These are phyloP conservation scores for Idaea biselata DNA, from an alignment of 2,888 invertebrate species.

Conservation along the genomic window DNA sequence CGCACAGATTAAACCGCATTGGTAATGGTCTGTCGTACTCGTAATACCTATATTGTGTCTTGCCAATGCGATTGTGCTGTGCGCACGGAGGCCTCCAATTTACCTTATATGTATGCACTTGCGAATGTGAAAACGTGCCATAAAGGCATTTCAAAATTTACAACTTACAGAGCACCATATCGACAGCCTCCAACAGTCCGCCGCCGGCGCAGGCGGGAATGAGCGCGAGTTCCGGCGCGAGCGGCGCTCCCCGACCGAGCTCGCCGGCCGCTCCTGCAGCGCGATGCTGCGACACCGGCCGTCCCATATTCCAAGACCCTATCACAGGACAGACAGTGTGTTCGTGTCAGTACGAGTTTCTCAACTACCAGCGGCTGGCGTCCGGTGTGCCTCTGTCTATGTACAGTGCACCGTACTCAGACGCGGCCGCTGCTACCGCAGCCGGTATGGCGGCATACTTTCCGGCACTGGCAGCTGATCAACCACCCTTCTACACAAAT, in stretches of 20 bases:
- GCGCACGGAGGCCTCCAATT: slow-evolving; percentile 70
- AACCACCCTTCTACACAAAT: slow-evolving; percentile 91
- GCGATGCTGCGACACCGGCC: slow-evolving; percentile 95
- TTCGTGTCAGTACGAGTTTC: slow-evolving; percentile 94
- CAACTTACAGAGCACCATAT: slow-evolving; percentile 83
- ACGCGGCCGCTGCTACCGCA: slow-evolving; percentile 83
- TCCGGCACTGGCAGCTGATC: slow-evolving; percentile 91
- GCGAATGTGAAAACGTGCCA: slow-evolving; percentile 77
- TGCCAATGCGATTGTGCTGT: slow-evolving; percentile 60
- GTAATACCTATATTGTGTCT: slow-evolving; percentile 12
- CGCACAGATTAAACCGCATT: background rate
- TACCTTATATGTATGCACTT: slow-evolving; percentile 44
- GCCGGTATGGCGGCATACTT: slow-evolving; percentile 93
- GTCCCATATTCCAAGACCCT: slow-evolving; percentile 94
- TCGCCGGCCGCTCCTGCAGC: slow-evolving; percentile 78
- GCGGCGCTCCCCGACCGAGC: slow-evolving; percentile 78
- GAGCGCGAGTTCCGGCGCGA: slow-evolving; percentile 76
- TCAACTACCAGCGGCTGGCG: slow-evolving; percentile 90
- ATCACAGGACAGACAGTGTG: slow-evolving; percentile 93
- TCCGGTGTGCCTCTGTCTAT: slow-evolving; percentile 89
- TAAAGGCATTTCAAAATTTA: slow-evolving; percentile 80
- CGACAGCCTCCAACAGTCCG: slow-evolving; percentile 87
- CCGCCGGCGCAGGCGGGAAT: slow-evolving; percentile 82
- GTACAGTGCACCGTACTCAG: slow-evolving; percentile 90
- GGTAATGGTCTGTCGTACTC: background rate